phyloP scores from a whole-genome alignment of 2,797 vertebrate species.

The Sebastes diploproa region DNA sequence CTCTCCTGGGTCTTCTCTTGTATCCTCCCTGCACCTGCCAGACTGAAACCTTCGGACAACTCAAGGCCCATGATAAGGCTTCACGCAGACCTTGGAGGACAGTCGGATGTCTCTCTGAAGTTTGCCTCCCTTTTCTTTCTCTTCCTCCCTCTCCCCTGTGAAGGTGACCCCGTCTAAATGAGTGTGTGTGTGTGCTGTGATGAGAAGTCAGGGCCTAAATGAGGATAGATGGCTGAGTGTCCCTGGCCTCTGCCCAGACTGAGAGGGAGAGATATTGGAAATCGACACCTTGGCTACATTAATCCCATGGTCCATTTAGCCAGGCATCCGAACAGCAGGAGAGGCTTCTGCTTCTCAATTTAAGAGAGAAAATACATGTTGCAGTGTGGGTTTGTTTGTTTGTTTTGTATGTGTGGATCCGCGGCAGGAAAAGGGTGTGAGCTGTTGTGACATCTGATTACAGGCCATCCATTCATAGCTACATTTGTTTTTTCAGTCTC shows the following conservation, averaged over 20 bases:
- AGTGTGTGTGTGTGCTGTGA: conserved; percentile 49
- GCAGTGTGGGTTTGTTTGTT: conserved; percentile 27
- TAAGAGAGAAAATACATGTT: conserved; percentile 61
- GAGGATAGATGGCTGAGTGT: conserved; percentile 81
- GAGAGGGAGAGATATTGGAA: conserved; percentile 78
- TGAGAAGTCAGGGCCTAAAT: conserved; percentile 78
- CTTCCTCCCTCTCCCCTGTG: conserved; percentile 47
- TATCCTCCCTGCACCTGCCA: conserved; percentile 58
- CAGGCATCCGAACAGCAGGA: conserved; percentile 54
- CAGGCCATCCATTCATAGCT: conserved; percentile 27
- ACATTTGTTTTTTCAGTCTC: conserved; percentile 26
- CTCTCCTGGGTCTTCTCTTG: conserved; percentile 35
- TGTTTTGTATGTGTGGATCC: conserved; percentile 22
- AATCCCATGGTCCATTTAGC: conserved; percentile 83
- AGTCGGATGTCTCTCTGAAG: conserved; percentile 67
- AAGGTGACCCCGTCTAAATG: conserved; percentile 73
- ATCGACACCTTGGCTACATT: conserved; percentile 80
- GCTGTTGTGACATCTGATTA: conserved; percentile 50
- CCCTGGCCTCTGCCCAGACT: conserved; percentile 70
- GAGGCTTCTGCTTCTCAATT: conserved; percentile 68
- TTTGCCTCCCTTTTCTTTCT: conserved; percentile 45
- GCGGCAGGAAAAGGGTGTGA: conserved; percentile 40
- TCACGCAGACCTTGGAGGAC: conserved; percentile 63
- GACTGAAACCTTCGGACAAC: conserved; percentile 45
- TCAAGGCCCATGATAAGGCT: conserved; percentile 68